Percentiles rank a stretch among this genome's conserved stretches.
Evolutionary conservation across 2,888 invertebrate genomes (phyloP).

Genomic region (Cremastobaeus sp.): DNA sequence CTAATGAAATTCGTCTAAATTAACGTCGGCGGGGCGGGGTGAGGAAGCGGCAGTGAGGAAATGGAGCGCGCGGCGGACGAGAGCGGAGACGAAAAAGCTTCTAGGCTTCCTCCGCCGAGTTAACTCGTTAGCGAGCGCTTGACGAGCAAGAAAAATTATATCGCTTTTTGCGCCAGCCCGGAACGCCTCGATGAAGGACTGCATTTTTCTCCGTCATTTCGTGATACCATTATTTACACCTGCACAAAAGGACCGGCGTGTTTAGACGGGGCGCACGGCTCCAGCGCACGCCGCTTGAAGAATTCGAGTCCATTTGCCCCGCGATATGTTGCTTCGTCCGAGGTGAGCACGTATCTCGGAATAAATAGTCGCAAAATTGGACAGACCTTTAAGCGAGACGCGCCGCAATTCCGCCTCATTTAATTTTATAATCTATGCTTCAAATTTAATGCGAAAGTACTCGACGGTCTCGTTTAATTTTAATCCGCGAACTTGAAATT

Average conservation of each 20-base stretch:
- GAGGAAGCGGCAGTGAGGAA: slow-evolving; percentile 58
- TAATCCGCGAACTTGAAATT: slow-evolving; percentile 53
- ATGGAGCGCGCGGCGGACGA: slow-evolving; percentile 53
- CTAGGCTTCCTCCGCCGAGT: slow-evolving; percentile 57
- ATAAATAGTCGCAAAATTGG: slow-evolving; percentile 20
- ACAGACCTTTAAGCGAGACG: slow-evolving; percentile 28
- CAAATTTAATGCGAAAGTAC: slow-evolving; percentile 44
- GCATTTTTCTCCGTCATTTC: slow-evolving; percentile 16
- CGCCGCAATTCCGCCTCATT: slow-evolving; percentile 37
- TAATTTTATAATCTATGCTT: slow-evolving; percentile 53
- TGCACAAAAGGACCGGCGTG: too few species aligned
- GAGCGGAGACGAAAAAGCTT: slow-evolving; percentile 59
- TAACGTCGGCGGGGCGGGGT: slow-evolving; percentile 73
- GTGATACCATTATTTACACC: slow-evolving; percentile 11
- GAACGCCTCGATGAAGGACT: slow-evolving; percentile 19
- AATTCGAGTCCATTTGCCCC: too few species aligned
- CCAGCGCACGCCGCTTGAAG: too few species aligned
- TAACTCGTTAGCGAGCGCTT: slow-evolving; percentile 56
- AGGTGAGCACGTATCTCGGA: too few species aligned
- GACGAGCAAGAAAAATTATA: slow-evolving; percentile 52
- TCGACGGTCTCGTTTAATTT: slow-evolving; percentile 47
- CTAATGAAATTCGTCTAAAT: slow-evolving; percentile 79
- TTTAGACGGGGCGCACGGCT: too few species aligned
- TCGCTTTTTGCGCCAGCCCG: slow-evolving; percentile 36
- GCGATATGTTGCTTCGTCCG: too few species aligned